These are phyloP conservation scores for Aphrophora alni DNA, from an alignment of 2,888 invertebrate genomes.

Conservation along the genomic window DNA sequence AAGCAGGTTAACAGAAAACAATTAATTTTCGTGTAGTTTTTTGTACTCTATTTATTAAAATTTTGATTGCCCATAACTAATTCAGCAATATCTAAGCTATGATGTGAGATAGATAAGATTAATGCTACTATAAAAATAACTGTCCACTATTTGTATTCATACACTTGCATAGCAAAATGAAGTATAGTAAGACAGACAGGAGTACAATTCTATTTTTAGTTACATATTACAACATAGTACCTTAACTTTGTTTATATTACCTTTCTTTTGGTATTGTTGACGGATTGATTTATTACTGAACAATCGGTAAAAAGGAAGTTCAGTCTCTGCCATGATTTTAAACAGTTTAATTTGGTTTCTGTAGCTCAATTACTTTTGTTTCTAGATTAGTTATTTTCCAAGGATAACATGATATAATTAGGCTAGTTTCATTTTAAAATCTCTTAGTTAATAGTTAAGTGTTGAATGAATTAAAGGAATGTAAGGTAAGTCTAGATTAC, in stretches of 20 bases:
- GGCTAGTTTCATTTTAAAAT: no score
- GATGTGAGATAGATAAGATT: background rate
- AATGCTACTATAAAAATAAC: background rate
- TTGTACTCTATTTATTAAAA: no score
- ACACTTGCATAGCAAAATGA: background rate
- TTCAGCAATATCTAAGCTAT: background rate
- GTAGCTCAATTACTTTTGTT: no score
- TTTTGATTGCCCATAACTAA: background rate
- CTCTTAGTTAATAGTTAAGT: no score
- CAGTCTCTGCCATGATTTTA: background rate
- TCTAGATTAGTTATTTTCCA: no score
- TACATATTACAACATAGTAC: background rate
- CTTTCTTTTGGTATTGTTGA: background rate
- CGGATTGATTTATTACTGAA: background rate
- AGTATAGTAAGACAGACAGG: background rate
- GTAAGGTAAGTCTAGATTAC: no score
- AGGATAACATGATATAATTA: no score
- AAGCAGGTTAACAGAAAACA: no score
- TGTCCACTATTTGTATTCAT: background rate
- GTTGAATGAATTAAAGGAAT: no score
- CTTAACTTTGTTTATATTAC: background rate
- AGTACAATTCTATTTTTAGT: background rate
- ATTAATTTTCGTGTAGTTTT: no score
- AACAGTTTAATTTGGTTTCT: background rate
- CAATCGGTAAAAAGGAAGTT: background rate